These are phyloP conservation scores for Cepaea hortensis DNA, from an alignment of 2,888 invertebrate genomes.

Conservation along the genomic window DNA sequence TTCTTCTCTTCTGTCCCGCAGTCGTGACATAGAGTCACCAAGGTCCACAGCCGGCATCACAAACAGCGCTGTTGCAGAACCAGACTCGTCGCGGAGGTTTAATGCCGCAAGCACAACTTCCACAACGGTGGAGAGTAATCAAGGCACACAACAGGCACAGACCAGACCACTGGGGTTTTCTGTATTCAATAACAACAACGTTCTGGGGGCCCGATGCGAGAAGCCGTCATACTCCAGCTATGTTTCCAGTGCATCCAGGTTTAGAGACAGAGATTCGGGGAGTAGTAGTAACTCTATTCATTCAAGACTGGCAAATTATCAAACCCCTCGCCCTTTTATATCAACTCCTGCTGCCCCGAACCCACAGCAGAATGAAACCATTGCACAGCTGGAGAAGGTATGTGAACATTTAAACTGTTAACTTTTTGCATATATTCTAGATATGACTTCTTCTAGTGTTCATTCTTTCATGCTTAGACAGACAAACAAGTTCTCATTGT, in stretches of 20 bases:
- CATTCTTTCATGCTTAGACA: too few relatives aligned
- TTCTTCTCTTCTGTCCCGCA: constrained; percentile 46
- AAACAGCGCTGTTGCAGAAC: constrained; percentile 2
- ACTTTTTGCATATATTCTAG: background rate
- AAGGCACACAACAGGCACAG: constrained; percentile 15
- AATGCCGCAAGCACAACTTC: background rate
- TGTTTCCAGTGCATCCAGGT: constrained; percentile 49
- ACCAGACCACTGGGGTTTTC: constrained; percentile 40
- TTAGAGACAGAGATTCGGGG: constrained; percentile 37
- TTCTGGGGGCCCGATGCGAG: constrained; percentile 20
- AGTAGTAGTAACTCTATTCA: constrained; percentile 30
- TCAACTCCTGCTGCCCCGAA: background rate
- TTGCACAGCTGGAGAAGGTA: constrained; percentile 64
- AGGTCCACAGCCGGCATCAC: background rate
- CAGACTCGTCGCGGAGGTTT: constrained; percentile 21
- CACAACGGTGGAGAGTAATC: constrained; percentile 6
- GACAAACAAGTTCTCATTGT: too few relatives aligned
- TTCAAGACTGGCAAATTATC: constrained; percentile 42
- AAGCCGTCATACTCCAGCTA: constrained; percentile 40
- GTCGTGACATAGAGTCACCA: constrained; percentile 40
- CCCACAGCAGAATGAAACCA: constrained; percentile 54
- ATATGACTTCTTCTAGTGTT: too few relatives aligned
- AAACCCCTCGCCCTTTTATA: constrained; percentile 49
- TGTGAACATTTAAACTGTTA: background rate
- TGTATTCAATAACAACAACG: constrained; percentile 39